Evolutionary conservation across 2,113 vertebrate genomes (phyloP).

Genomic region (Mola mola): DNA sequence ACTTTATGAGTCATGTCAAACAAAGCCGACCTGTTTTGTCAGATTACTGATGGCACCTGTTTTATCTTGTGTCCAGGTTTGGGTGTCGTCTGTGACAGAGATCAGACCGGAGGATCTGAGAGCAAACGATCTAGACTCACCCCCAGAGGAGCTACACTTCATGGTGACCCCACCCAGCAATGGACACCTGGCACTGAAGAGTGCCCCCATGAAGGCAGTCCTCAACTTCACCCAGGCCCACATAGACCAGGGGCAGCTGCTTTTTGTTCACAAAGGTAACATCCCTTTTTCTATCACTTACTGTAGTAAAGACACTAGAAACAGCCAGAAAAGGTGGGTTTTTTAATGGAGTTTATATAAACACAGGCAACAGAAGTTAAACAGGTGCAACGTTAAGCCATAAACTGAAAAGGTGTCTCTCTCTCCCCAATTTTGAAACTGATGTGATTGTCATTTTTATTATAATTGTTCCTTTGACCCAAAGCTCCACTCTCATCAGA

Average conservation of each 20-base stretch:
- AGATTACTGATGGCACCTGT: not conserved
- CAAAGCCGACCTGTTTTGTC: not conserved
- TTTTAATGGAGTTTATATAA: not conserved
- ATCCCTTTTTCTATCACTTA: not conserved
- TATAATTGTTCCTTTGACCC: too few species aligned
- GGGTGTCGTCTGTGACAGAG: conserved; percentile 88
- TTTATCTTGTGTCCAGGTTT: conserved; percentile 79
- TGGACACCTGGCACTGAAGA: conserved; percentile 88
- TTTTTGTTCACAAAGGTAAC: conserved; percentile 89
- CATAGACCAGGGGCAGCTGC: conserved; percentile 84
- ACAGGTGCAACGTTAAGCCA: not conserved
- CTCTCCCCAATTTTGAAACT: too few species aligned
- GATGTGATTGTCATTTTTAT: too few species aligned
- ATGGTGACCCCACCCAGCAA: conserved; percentile 88
- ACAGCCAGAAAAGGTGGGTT: too few species aligned
- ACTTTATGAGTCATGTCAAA: conserved; percentile 8
- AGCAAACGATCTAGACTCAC: conserved; percentile 85
- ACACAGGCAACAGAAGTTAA: not conserved
- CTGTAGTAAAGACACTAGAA: not conserved
- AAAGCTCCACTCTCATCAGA: too few species aligned
- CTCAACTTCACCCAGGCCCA: conserved; percentile 90
- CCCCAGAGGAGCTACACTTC: conserved; percentile 82
- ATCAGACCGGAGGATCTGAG: conserved; percentile 83
- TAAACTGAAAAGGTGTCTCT: too few species aligned
- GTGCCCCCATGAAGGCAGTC: conserved; percentile 79